These are phyloP conservation scores for Heliconius hortense DNA, from an alignment of 2,888 invertebrate species.

Conservation along the genomic window DNA sequence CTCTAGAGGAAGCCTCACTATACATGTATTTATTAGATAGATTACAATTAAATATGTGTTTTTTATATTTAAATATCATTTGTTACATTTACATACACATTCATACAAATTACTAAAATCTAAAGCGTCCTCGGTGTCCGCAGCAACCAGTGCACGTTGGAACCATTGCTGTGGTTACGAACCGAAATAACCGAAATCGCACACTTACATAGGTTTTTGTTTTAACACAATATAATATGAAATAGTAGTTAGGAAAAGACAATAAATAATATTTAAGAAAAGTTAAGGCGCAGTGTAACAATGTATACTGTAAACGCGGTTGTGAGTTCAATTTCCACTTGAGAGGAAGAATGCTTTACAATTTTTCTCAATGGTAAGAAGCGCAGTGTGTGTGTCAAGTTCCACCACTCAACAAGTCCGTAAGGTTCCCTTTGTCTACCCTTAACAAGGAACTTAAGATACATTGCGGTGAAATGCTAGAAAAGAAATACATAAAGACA, in stretches of 20 bases:
- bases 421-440: too few relatives aligned
- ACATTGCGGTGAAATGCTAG: too few relatives aligned
- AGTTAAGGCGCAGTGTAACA: too few relatives aligned
- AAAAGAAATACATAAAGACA: too few relatives aligned
- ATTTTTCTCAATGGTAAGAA: neutral
- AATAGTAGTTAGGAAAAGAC: neutral
- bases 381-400: too few relatives aligned
- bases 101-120: slow-evolving; percentile 70
- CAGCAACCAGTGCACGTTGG: neutral
- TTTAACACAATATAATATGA: neutral
- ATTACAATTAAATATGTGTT: slow-evolving; percentile 59
- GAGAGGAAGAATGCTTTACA: too few relatives aligned
- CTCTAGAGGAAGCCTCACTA: slow-evolving; percentile 81
- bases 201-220: neutral
- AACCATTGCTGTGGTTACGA: neutral
- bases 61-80: slow-evolving; percentile 64
- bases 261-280: neutral
- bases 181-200: neutral
- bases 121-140: slow-evolving; percentile 70
- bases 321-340: neutral
- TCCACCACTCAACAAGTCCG: neutral
- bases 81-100: slow-evolving; percentile 76
- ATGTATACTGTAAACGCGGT: neutral
- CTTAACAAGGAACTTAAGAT: too few relatives aligned
- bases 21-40: slow-evolving; percentile 55